These are phyloP conservation scores for Zeuzera pyrina DNA, from an alignment of 2,888 invertebrate species.

Conservation along the genomic window DNA sequence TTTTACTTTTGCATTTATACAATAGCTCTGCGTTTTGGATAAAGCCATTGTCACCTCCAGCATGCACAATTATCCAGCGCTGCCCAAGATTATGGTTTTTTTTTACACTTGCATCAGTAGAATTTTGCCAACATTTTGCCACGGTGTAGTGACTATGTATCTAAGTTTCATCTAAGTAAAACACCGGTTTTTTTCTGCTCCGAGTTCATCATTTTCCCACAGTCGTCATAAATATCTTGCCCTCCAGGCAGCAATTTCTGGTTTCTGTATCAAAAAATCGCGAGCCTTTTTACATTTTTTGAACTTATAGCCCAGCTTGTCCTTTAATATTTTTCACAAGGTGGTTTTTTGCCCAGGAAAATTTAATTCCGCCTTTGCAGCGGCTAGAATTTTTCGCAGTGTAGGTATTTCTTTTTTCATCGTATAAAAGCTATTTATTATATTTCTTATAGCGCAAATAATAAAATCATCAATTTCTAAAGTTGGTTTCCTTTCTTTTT, in stretches of 20 bases:
- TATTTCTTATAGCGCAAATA: no score
- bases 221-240: conserved; percentile 18
- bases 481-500: no score
- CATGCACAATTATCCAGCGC: conserved; percentile 1
- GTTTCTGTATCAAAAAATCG: conserved; percentile 14
- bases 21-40: not conserved
- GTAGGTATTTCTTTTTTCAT: no score
- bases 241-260: conserved; percentile 21
- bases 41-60: conserved; percentile 1
- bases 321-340: conserved; percentile 12
- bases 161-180: conserved; percentile 8
- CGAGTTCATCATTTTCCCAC: conserved; percentile 17
- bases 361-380: conserved; percentile 14
- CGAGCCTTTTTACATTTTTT: conserved; percentile 14
- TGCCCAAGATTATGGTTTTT: not conserved
- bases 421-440: no score
- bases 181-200: conserved; percentile 19
- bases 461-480: no score
- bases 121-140: conserved; percentile 3
- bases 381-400: conserved; percentile 15
- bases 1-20: not conserved
- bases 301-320: conserved; percentile 14
- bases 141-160: conserved; percentile 2
- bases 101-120: conserved; percentile 1
- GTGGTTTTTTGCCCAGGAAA: conserved; percentile 14